These are phyloP conservation scores for Charaxes varanes DNA, from an alignment of 1,140 invertebrate genomes.

Conservation along the genomic window DNA sequence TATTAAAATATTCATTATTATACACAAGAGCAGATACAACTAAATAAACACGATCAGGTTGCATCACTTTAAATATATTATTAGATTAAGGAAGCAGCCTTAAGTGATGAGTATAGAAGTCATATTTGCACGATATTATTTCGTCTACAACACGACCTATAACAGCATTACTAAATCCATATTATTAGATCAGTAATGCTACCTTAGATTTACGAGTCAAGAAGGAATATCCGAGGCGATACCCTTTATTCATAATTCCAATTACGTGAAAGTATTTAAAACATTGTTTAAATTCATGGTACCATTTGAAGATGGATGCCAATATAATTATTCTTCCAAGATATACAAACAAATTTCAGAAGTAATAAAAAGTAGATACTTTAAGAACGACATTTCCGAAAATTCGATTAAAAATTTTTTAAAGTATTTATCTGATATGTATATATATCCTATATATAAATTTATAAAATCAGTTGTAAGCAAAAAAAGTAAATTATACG, in stretches of 20 bases:
- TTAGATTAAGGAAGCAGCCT: too few species aligned
- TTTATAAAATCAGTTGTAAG: slow-evolving; percentile 29
- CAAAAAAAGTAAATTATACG: slow-evolving; percentile 28
- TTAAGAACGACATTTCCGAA: slow-evolving; percentile 30
- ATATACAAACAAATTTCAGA: slow-evolving; percentile 29
- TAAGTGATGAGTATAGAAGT: too few species aligned
- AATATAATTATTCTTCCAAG: slow-evolving; percentile 29
- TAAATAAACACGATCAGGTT: too few species aligned
- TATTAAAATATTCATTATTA: too few species aligned
- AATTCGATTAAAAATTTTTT: slow-evolving; percentile 34
- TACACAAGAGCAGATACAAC: too few species aligned
- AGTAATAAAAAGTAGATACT: slow-evolving; percentile 43
- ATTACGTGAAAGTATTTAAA: slow-evolving; percentile 31
- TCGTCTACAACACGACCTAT: too few species aligned
- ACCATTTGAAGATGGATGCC: slow-evolving; percentile 41
- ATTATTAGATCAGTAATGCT: too few species aligned
- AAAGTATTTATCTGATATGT: slow-evolving; percentile 38
- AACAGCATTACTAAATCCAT: too few species aligned
- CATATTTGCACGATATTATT: too few species aligned
- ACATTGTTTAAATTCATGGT: slow-evolving; percentile 46
- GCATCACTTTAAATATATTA: too few species aligned
- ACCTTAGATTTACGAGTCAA: slow-evolving; percentile 49
- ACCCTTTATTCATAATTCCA: slow-evolving; percentile 49
- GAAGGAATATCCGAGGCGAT: slow-evolving; percentile 55
- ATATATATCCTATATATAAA: too few species aligned